Evolutionary conservation across 2,888 invertebrate genomes (phyloP).

Genomic region (Orthonevra nobilis): DNA sequence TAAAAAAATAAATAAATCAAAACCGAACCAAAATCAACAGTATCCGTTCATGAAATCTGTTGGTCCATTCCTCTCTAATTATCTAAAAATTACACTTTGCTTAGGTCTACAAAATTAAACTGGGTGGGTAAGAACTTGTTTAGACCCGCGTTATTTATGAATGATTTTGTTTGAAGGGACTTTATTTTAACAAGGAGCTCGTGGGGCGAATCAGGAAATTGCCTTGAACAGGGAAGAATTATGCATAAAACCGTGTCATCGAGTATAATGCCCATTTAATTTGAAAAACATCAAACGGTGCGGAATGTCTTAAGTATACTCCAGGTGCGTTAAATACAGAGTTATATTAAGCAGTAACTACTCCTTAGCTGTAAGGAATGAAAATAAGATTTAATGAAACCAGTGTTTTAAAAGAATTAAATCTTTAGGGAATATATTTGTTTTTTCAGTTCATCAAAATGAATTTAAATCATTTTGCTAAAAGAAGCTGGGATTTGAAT

Average conservation of each 20-base stretch:
- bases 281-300: slow-evolving; percentile 10
- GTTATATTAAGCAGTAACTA: no score
- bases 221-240: not conserved
- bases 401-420: no score
- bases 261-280: slow-evolving; percentile 16
- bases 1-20: slow-evolving; percentile 5
- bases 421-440: no score
- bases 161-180: not conserved
- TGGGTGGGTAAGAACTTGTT: not conserved
- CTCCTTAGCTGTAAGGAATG: no score
- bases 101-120: slow-evolving; percentile 29
- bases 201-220: not conserved
- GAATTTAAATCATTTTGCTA: no score
- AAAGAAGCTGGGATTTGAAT: no score
- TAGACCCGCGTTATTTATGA: not conserved
- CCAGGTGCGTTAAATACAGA: no score
- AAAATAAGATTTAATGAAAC: no score
- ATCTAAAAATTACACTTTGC: slow-evolving; percentile 8
- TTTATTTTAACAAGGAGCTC: not conserved
- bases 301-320: slow-evolving; percentile 1
- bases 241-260: slow-evolving; percentile 3
- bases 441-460: no score
- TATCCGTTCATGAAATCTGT: not conserved
- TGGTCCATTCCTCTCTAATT: slow-evolving; percentile 1
- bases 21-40: not conserved